Base-by-base conservation (phyloP, 2,888 invertebrate species). In the Euclidia mi region DNA sequence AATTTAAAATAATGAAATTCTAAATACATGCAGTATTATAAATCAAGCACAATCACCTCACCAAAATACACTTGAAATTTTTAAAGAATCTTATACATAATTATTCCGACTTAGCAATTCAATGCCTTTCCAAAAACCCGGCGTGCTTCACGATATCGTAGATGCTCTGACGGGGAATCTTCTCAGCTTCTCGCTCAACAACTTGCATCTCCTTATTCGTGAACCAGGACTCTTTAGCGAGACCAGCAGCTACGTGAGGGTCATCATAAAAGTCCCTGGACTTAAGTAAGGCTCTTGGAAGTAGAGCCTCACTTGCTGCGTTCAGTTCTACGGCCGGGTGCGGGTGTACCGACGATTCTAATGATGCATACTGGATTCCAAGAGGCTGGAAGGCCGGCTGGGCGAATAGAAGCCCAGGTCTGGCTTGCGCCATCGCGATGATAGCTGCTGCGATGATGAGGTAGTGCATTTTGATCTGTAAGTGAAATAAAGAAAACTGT, bases 171-270 rank as follows among this genome's bases (percentile, higher is more conserved):
- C 98, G 95, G 0, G 97, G 96, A 59, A 98, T 98, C 85, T 97
- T 97, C 75, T 98, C 97, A 0, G 97, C 96, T 79, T 97, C 97
- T 9, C 98, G 95, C 78, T 97, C 95, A 37, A 96, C 95, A 0
- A 98, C 97, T 59, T 96, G 96, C 95, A 96, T 96, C 84, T 97
- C 97, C 79, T 97, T 97, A 67, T 96, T 95, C 0, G 96, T 95
- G 68, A 97, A 96, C 97, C 97, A 97, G 0, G 97, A 97, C 74
- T 97, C 97, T 74, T 96, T 96, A 0, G 98, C 97, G 7, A 98
- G 91, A 0, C 96, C 96, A 3, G 96, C 96, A 3, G 97, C 97
- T 9, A 97, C 95, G 1, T 94, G 86, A 0, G 97, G 97, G 88
- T 98, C 96, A 76, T 96, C 97, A 84, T 97, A 98, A 85, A 98